Conservation (phyloP, 2,797 vertebrate species). For the Diglossa cyanea region DNA sequence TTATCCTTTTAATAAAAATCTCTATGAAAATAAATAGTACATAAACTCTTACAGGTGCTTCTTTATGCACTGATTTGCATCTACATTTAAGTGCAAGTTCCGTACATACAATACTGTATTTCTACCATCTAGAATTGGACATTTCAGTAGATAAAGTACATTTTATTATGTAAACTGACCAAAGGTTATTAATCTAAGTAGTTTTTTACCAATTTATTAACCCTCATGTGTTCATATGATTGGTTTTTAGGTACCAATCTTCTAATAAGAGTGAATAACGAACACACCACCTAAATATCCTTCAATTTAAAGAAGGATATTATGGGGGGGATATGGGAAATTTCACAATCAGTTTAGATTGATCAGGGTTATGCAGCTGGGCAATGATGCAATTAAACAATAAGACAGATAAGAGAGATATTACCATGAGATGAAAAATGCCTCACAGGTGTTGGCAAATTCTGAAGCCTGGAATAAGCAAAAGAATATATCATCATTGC, state of each 20-base stretch:
- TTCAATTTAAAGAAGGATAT: neutral
- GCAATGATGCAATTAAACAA: neutral
- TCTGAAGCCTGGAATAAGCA: neutral
- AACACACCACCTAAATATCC: neutral
- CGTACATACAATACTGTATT: neutral
- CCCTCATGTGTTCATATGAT: accelerated
- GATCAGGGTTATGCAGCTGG: neutral
- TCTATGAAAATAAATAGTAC: neutral
- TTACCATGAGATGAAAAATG: neutral
- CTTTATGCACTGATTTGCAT: neutral
- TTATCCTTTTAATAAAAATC: neutral
- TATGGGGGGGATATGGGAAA: neutral
- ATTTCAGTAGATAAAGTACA: neutral
- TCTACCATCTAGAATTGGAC: neutral
- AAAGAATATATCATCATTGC: neutral
- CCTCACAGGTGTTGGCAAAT: neutral
- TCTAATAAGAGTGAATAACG: neutral
- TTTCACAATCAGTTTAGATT: neutral
- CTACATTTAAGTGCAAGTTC: neutral
- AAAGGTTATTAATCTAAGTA: neutral
- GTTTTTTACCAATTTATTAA: neutral
- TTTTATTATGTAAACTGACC: neutral
- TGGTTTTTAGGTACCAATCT: neutral
- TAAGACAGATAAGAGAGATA: neutral
- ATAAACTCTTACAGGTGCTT: neutral